Base-by-base conservation (phyloP, 2,888 invertebrate species). In the Cephus nigrinus region DNA sequence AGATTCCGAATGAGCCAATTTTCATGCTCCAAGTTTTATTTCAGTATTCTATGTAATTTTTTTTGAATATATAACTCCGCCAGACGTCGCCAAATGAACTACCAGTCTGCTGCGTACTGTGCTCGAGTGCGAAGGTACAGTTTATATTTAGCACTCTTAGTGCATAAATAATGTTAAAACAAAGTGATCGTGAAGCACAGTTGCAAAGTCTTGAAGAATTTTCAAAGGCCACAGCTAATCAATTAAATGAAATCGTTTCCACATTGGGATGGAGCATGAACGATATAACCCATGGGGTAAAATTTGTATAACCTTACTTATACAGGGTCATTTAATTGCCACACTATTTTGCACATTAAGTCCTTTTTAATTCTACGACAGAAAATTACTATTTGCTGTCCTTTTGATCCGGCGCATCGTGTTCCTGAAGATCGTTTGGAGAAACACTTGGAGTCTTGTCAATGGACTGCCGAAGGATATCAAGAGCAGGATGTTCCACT, bases 401-500 rank as follows among this genome's bases (percentile, higher is more conserved):
- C 93, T 1, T 88, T 93, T 33, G 90, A 93, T 87, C 79, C 87
- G 23, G 90, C 90, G 23, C 94, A 94, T 85, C 87, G 90, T 79
- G 86, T 94, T 72, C 89, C 91, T n/a, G 84, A 90, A 79, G 88
- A 90, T 81, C 90, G 86, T 68, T 83, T 92, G 12, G 89, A 92
- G 35, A 85, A 88, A 75, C 94, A 94, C 88, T 83, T 93, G 11
- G 86, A 90, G 72, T 88, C 87, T 81, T 94, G 93, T 85, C 88
- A 90, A 69, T 89, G 93, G 87, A 92, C 90, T 84, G 87, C 89
- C 31, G 92, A 92, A 84, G 93, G 93, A 76, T 94, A 94, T 82
- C 82, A 86, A 36, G 84, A 88, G 78, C 84, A 91, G 1, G 93
- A 93, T 79, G 71, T 90, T 15, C 92, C 93, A 79, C 86, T 93